Percentiles rank a stretch among this genome's conserved stretches.
phyloP scores from a whole-genome alignment of 1,140 invertebrate species.

The Pristionchus pacificus region DNA sequence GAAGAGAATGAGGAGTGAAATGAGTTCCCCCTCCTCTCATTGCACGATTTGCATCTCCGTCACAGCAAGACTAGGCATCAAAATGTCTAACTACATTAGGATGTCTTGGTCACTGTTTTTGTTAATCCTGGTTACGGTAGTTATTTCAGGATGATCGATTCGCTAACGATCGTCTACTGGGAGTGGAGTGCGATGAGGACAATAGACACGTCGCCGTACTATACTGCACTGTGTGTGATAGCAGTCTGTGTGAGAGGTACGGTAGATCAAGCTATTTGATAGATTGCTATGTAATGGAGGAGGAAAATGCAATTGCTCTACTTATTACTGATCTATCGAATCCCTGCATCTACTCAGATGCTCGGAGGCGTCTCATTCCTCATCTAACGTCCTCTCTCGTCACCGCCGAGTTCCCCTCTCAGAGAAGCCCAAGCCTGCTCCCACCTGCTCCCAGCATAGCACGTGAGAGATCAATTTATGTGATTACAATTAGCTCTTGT shows the following conservation, averaged over 20 bases:
- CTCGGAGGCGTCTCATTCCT: conserved; percentile 6
- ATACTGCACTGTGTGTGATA: conserved; percentile 18
- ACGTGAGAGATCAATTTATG: too few species aligned
- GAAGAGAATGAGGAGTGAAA: too few species aligned
- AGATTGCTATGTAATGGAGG: background rate
- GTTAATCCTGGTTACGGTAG: background rate
- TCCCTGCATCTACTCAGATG: too few species aligned
- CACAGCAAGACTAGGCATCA: too few species aligned
- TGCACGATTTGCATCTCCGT: too few species aligned
- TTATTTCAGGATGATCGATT: conserved; percentile 3
- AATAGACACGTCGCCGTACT: conserved; percentile 8
- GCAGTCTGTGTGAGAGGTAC: conserved; percentile 16
- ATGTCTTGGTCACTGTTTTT: too few species aligned
- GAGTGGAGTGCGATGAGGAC: conserved; percentile 15
- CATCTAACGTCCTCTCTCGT: conserved; percentile 18
- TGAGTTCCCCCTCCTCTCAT: too few species aligned
- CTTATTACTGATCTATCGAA: too few species aligned
- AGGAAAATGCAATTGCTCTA: background rate
- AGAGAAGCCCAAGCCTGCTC: conserved; percentile 6
- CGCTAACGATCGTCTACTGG: conserved; percentile 10
- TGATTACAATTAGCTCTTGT: too few species aligned
- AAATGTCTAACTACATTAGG: too few species aligned
- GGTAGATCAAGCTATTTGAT: background rate
- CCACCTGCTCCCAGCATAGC: conserved; percentile 7
- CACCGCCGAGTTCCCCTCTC: conserved; percentile 9